Evolutionary conservation across 1,140 invertebrate species (phyloP), one percentile per base, ranked within the genome.

Genomic region (Mercenaria mercenaria): DNA sequence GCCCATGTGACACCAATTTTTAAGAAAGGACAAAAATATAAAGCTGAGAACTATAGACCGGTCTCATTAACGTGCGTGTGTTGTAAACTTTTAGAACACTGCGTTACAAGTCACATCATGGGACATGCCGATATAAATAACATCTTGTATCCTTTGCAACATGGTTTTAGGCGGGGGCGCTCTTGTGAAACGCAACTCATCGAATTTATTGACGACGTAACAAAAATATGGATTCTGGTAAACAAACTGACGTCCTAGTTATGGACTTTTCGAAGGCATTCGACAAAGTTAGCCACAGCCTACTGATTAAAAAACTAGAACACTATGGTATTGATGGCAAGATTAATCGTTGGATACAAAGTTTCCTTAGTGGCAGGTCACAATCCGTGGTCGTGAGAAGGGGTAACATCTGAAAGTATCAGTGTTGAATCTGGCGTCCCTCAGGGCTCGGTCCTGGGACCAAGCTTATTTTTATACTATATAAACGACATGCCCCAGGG

Each of bases 181-280:
- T 86, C 77, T 20, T 86, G 83, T 47, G 74, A 87, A 59, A 87
- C 74, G 18, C 89, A 90, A 50, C 32, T 72, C 0, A n/a, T 91
- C 3, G 69, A 83, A 43, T 83, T 81, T 52, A 67, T 83, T 32
- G 74, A 91, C 18, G 82, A 90, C 23, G 23, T 89, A 0, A 52
- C 50, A 15, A 6, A 81, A 89, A 81, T 41, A 6, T 41, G 8
- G 39, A 85, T 20, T n/a, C 41, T 11, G 79, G 74, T 1, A 77
- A 67, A 47, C 81, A 85, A 69, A 82, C 80, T 13, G 79, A 92
- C 50, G 29, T 74, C 13, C 18, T 90, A 20, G 37, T 76, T 52
- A 32, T 90, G 64, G 83, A 91, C 26, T 90, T 88, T 64, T 20
- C 41, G 1, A 61, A 74, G 32, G 32, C 32, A 6, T 76, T 76